Conservation (phyloP, 2,888 invertebrate genomes). For the Limnephilus rhombicus region DNA sequence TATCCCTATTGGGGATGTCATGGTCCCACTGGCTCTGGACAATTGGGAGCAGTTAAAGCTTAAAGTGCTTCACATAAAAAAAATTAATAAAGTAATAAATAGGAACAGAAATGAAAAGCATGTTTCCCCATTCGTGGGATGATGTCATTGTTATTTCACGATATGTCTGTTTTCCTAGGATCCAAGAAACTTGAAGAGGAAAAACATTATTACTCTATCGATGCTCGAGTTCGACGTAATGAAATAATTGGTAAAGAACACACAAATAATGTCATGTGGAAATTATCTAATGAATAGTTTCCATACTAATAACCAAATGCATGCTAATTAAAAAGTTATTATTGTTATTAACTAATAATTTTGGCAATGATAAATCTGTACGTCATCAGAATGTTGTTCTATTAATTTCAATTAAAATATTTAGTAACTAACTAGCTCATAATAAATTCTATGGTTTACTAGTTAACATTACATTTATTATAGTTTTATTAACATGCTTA, state of each 20-base stretch:
- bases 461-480: background rate
- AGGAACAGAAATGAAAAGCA: background rate
- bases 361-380: background rate
- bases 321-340: background rate
- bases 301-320: background rate
- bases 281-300: background rate
- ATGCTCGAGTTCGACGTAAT: background rate
- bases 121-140: background rate
- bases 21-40: too few relatives aligned
- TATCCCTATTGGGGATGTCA: too few relatives aligned
- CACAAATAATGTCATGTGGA: background rate
- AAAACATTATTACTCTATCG: background rate
- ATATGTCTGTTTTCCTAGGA: background rate
- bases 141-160: background rate
- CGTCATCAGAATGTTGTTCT: background rate
- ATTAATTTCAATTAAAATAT: background rate
- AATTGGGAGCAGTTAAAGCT: too few relatives aligned
- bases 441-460: background rate
- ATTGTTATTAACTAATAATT: background rate
- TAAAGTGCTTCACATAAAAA: too few relatives aligned
- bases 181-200: slow-evolving; percentile 1
- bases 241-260: background rate
- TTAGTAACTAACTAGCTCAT: background rate
- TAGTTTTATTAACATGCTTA: background rate
- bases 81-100: background rate